Percentiles rank a stretch among this genome's conserved stretches.
These are phyloP conservation scores for Notamacropus eugenii DNA, from an alignment of 2,797 vertebrate species.

Conservation along the genomic window DNA sequence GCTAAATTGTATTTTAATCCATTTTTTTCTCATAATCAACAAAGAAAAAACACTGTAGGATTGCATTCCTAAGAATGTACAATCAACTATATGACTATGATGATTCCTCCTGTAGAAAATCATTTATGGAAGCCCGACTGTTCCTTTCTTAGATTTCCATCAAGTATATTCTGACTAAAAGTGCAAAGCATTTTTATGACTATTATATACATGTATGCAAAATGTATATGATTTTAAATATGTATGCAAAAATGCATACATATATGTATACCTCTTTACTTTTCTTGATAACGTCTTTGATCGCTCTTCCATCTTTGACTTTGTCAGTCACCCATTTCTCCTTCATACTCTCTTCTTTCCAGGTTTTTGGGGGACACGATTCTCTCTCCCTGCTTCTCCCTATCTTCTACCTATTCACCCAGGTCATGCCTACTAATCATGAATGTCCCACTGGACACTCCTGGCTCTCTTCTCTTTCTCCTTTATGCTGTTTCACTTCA, in stretches of 20 bases:
- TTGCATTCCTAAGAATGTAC: neutral
- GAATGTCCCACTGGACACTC: neutral
- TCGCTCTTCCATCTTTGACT: neutral
- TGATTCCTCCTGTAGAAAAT: neutral
- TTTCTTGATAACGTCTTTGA: neutral
- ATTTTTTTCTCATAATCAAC: neutral
- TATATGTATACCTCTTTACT: neutral
- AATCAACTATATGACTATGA: neutral
- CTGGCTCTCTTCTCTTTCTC: neutral
- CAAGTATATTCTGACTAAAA: neutral
- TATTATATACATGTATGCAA: neutral
- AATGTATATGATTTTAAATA: neutral
- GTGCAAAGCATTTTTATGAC: neutral
- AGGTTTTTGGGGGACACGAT: neutral
- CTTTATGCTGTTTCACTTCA: neutral
- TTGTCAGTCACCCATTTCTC: neutral
- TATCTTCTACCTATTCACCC: neutral
- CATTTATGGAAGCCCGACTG: neutral
- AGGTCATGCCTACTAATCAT: neutral
- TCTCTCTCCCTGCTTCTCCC: neutral
- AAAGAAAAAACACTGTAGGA: neutral
- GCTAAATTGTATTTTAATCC: neutral
- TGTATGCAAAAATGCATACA: neutral
- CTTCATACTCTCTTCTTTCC: neutral
- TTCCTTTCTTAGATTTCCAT: neutral